These are phyloP conservation scores for Clarias platycephalus DNA, from an alignment of 2,797 vertebrate species.

Conservation along the genomic window DNA sequence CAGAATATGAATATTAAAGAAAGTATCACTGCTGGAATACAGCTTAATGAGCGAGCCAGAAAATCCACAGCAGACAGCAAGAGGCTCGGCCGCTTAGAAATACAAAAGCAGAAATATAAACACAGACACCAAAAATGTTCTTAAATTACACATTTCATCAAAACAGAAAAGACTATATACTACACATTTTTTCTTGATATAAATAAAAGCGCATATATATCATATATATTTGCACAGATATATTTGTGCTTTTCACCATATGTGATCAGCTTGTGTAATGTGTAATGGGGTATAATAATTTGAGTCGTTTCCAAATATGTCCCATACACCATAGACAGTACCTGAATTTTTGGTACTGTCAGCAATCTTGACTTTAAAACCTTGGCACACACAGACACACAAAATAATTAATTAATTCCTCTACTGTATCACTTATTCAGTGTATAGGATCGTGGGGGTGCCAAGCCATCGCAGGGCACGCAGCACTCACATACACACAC, in stretches of 20 bases:
- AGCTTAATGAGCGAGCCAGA: constrained; percentile 27
- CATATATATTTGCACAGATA: too few relatives aligned
- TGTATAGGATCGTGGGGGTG: too few relatives aligned
- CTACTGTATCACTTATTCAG: too few relatives aligned
- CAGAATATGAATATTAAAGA: constrained; percentile 43
- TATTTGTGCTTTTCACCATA: background rate
- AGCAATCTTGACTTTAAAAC: background rate
- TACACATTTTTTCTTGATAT: background rate
- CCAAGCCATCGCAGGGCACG: too few relatives aligned
- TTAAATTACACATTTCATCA: background rate
- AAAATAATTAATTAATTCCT: too few relatives aligned
- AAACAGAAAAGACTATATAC: background rate
- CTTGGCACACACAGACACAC: background rate
- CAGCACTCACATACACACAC: too few relatives aligned
- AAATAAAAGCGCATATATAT: background rate
- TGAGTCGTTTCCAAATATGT: background rate
- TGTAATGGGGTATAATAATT: background rate
- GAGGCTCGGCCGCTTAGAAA: background rate
- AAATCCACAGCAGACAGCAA: background rate
- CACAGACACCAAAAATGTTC: background rate
- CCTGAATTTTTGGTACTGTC: background rate
- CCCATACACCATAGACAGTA: background rate
- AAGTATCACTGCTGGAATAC: constrained; percentile 16
- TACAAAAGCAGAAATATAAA: background rate
- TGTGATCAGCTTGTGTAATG: background rate